A percentile compares a stretch with the other conserved stretches of the same genome.
Evolutionary conservation across 2,888 invertebrate species (phyloP).

Genomic region (Coelinius sp.): DNA sequence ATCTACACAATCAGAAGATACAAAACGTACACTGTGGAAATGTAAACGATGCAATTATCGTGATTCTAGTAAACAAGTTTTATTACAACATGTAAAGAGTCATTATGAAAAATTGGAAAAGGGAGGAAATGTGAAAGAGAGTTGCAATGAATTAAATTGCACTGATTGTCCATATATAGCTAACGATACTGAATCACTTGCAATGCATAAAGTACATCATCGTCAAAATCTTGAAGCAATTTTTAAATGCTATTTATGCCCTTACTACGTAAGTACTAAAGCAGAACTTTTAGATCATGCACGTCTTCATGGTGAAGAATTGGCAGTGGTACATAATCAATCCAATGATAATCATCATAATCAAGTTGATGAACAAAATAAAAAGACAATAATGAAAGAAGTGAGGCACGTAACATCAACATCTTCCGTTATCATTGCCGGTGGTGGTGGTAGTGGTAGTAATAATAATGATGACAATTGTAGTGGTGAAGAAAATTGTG

Average conservation of each 20-base stretch:
- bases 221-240: constrained; percentile 78
- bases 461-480: too few relatives aligned
- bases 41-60: constrained; percentile 92
- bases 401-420: too few relatives aligned
- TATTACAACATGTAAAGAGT: constrained; percentile 78
- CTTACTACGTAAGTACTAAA: constrained; percentile 82
- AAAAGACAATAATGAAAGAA: too few relatives aligned
- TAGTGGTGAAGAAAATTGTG: too few relatives aligned
- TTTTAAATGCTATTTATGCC: constrained; percentile 86
- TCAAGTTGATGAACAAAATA: too few relatives aligned
- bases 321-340: constrained; percentile 63
- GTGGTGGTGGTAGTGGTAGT: too few relatives aligned
- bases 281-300: constrained; percentile 68
- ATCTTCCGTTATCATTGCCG: too few relatives aligned
- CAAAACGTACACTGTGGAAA: constrained; percentile 86
- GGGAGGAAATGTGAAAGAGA: background rate
- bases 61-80: constrained; percentile 77
- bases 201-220: constrained; percentile 80
- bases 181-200: constrained; percentile 74
- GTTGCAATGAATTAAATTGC: constrained; percentile 70
- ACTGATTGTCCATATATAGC: constrained; percentile 82
- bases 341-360: too few relatives aligned
- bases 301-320: constrained; percentile 66
- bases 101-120: constrained; percentile 73
- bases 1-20: constrained; percentile 69